Evolutionary conservation across 2,113 vertebrate species (phyloP).

Genomic region (Raphicerus campestris): DNA sequence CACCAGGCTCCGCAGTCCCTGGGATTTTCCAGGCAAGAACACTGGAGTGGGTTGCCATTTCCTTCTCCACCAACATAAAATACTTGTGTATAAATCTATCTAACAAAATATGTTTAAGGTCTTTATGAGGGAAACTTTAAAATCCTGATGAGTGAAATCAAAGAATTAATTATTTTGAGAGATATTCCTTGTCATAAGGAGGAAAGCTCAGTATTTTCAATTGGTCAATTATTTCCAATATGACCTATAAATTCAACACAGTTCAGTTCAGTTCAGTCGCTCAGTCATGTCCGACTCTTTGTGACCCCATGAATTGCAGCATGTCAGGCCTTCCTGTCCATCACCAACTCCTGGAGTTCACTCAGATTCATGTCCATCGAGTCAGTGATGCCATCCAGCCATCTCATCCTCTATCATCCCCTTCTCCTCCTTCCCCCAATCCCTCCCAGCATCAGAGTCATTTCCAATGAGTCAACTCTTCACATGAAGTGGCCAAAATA

Average conservation of each 20-base stretch:
- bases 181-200: not conserved
- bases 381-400: no score
- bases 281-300: no score
- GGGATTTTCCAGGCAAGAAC: no score
- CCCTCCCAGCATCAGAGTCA: no score
- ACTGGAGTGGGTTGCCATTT: no score
- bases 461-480: no score
- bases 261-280: no score
- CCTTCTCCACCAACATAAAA: not conserved
- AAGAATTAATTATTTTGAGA: not conserved
- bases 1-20: no score
- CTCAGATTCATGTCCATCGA: rapidly evolving
- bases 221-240: not conserved
- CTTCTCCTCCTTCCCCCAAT: no score
- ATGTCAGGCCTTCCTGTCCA: rapidly evolving
- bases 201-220: not conserved
- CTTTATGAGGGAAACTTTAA: not conserved
- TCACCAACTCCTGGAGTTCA: no score
- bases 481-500: no score
- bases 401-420: no score
- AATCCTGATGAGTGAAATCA: not conserved
- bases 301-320: rapidly evolving
- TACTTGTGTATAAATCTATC: not conserved
- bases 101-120: not conserved
- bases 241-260: not conserved